A percentile compares a stretch with the other conserved stretches of the same genome.
These are phyloP conservation scores for Heliornis fulica DNA, from an alignment of 2,113 vertebrate genomes.

Conservation along the genomic window DNA sequence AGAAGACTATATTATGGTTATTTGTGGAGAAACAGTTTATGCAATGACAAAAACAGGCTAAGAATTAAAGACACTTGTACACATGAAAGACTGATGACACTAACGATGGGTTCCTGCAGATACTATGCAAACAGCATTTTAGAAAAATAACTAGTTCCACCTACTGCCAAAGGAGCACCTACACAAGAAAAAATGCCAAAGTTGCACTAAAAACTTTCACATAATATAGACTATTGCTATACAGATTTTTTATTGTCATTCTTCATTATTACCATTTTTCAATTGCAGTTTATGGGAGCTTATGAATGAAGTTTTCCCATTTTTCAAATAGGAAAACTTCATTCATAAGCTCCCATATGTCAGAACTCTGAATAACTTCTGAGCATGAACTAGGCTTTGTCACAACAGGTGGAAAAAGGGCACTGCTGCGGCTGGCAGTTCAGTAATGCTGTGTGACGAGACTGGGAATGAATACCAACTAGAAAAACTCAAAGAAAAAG, in stretches of 20 bases:
- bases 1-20: background rate
- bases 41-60: background rate
- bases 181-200: background rate
- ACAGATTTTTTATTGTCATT: background rate
- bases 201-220: background rate
- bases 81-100: background rate
- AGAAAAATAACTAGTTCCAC: background rate
- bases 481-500: slow-evolving; percentile 44
- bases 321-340: background rate
- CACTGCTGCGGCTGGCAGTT: slow-evolving; percentile 11
- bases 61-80: background rate
- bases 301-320: no score
- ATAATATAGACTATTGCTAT: background rate
- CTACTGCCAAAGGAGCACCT: background rate
- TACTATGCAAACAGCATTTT: background rate
- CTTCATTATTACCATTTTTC: background rate
- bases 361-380: background rate
- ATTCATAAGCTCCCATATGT: background rate
- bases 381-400: slow-evolving; percentile 24
- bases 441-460: slow-evolving; percentile 3
- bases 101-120: background rate
- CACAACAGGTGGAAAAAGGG: background rate
- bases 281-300: no score
- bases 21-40: background rate
- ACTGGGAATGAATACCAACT: slow-evolving; percentile 34